phyloP scores from a whole-genome alignment of 2,113 vertebrate genomes.

The Ochotona curzoniae region DNA sequence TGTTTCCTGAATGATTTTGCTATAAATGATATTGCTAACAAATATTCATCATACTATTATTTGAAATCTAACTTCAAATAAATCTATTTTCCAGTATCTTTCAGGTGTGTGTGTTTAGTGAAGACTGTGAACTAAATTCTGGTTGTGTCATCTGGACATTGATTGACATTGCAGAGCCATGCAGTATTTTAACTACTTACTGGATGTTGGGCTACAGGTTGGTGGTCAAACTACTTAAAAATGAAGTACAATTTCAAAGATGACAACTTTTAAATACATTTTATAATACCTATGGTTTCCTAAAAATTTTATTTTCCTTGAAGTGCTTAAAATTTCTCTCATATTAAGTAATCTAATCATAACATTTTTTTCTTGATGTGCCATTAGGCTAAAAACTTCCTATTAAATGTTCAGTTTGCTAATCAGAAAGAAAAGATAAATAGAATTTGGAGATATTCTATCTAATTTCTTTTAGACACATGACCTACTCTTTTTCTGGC shows the following conservation, averaged over 20 bases:
- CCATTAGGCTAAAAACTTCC: conserved; percentile 13
- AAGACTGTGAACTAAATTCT: neutral
- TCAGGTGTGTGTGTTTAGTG: neutral
- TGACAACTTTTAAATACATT: conserved; percentile 41
- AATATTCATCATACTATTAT: neutral
- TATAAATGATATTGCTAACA: neutral
- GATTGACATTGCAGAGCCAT: neutral
- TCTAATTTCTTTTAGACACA: conserved; percentile 22
- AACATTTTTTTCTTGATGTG: conserved; percentile 1
- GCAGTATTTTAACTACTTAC: conserved; percentile 11
- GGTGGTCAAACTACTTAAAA: neutral
- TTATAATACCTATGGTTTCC: neutral
- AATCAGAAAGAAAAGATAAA: neutral
- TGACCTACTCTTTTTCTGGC: neutral
- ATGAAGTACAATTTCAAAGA: neutral
- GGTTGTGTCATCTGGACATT: neutral
- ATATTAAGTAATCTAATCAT: conserved; percentile 30
- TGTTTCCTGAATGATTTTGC: neutral
- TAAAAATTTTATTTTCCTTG: conserved; percentile 39
- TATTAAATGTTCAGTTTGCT: conserved; percentile 31
- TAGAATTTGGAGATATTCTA: neutral
- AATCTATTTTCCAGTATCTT: neutral
- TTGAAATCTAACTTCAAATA: neutral
- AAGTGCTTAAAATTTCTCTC: neutral
- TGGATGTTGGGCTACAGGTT: neutral